phyloP scores from a whole-genome alignment of 2,797 vertebrate species.

The Myotis findleyi region DNA sequence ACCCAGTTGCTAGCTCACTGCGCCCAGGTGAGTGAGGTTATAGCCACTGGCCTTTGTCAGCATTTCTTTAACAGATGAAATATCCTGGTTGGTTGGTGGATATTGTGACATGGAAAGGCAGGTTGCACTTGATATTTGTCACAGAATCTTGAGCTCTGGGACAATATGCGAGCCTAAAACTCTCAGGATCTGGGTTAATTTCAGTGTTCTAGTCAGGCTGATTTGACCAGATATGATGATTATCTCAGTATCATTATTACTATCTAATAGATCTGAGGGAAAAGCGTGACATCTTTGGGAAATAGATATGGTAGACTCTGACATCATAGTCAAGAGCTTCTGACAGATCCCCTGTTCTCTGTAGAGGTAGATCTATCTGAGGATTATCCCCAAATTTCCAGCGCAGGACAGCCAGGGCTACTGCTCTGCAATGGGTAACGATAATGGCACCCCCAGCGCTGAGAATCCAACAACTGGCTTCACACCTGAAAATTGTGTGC shows the following conservation, averaged over 20 bases:
- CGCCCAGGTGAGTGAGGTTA: not conserved
- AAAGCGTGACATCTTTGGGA: not conserved
- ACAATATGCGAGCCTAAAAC: too few species aligned
- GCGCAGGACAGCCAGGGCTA: not conserved
- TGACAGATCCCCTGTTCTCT: not conserved
- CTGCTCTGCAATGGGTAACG: not conserved
- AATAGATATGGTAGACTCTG: not conserved
- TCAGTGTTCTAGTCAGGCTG: not conserved
- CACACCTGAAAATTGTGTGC: not conserved
- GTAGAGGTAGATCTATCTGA: not conserved
- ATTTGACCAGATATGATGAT: not conserved
- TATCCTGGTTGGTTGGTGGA: not conserved
- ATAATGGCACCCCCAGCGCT: not conserved
- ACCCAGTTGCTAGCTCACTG: not conserved
- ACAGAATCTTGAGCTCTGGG: not conserved
- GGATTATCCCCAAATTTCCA: not conserved
- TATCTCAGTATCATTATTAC: not conserved
- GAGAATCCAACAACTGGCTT: not conserved
- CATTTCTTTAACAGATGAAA: not conserved
- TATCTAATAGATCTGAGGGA: not conserved
- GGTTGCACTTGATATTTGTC: not conserved
- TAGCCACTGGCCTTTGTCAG: slow-evolving; percentile 26
- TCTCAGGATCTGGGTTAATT: not conserved
- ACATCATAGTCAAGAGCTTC: not conserved
- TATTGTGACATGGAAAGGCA: not conserved